A percentile compares a stretch with the other conserved stretches of the same genome.
These are phyloP conservation scores for Eupleurogrammus muticus DNA, from an alignment of 2,797 vertebrate species.

Conservation along the genomic window DNA sequence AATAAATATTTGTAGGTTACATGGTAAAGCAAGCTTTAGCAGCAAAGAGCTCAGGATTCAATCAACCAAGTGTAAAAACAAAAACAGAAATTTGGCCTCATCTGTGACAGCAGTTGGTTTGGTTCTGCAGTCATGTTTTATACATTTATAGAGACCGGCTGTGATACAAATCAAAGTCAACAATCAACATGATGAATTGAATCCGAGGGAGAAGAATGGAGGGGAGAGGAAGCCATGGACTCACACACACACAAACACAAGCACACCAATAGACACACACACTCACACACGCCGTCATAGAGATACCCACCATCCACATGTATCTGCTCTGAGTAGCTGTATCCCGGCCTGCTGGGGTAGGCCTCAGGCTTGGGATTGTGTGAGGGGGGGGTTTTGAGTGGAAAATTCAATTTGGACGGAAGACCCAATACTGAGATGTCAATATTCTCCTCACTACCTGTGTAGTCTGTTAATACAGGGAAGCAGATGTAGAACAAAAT, in stretches of 20 bases:
- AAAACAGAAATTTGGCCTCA: background rate
- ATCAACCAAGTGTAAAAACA: conserved; percentile 41
- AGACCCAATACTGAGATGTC: conserved; percentile 87
- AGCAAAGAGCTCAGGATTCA: conserved; percentile 69
- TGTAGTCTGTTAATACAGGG: conserved; percentile 87
- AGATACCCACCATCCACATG: conserved; percentile 89
- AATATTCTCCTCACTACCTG: conserved; percentile 90
- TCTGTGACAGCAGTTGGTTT: conserved; percentile 4
- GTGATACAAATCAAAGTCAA: conserved; percentile 10
- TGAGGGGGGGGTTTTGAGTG: conserved; percentile 84
- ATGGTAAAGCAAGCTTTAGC: conserved; percentile 66
- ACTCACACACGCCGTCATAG: conserved; percentile 50
- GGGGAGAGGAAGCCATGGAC: conserved; percentile 51
- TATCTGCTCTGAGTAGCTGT: conserved; percentile 86
- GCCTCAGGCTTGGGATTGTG: conserved; percentile 84
- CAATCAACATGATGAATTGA: conserved; percentile 62
- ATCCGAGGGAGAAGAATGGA: conserved; percentile 57
- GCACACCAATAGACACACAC: conserved; percentile 16
- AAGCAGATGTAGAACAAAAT: conserved; percentile 79
- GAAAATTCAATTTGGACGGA: conserved; percentile 87
- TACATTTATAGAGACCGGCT: conserved; percentile 7
- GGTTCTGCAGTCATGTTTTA: conserved; percentile 1
- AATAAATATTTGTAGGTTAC: conserved; percentile 16
- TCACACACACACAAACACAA: conserved; percentile 30
- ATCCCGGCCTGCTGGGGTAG: conserved; percentile 85